Conservation (phyloP, 2,888 invertebrate genomes). For the Drosophila affinis region DNA sequence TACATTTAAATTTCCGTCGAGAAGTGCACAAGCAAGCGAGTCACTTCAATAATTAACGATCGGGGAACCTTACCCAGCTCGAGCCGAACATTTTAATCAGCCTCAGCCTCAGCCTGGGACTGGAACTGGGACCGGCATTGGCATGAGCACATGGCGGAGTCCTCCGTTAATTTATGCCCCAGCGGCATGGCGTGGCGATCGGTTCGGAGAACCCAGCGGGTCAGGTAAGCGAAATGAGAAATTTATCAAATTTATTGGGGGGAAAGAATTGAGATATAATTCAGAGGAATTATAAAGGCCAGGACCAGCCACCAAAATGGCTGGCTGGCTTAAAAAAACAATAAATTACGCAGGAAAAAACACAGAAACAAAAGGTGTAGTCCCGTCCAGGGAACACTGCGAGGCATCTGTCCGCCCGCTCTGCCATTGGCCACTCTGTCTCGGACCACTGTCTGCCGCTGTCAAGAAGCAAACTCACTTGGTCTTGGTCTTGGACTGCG, state of each 20-base stretch:
- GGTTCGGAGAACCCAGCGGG: slow-evolving; percentile 57
- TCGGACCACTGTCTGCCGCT: slow-evolving; percentile 31
- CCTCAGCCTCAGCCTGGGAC: slow-evolving; percentile 9
- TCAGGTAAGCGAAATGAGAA: slow-evolving; percentile 73
- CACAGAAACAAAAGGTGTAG: slow-evolving; percentile 49
- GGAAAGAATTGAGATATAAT: slow-evolving; percentile 78
- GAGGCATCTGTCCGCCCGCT: slow-evolving; percentile 21
- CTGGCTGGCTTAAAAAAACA: slow-evolving; percentile 61
- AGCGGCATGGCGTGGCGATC: slow-evolving; percentile 49
- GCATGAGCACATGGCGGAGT: slow-evolving; percentile 48
- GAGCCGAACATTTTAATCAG: slow-evolving; percentile 71
- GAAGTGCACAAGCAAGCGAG: slow-evolving; percentile 40
- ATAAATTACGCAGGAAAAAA: slow-evolving; percentile 58
- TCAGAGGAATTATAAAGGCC: slow-evolving; percentile 73
- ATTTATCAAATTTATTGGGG: slow-evolving; percentile 75
- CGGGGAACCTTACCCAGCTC: slow-evolving; percentile 57
- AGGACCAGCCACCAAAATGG: slow-evolving; percentile 56
- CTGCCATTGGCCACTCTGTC: slow-evolving; percentile 45
- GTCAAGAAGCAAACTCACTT: slow-evolving; percentile 35
- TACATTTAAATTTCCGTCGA: slow-evolving; percentile 60
- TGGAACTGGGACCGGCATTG: slow-evolving; percentile 14
- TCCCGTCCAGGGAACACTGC: slow-evolving; percentile 23
- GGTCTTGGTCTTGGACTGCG: neutral
- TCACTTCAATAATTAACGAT: slow-evolving; percentile 63
- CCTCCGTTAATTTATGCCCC: slow-evolving; percentile 62